Evolutionary conservation across 2,888 invertebrate species (phyloP).

Genomic region (Amaurobius ferox): DNA sequence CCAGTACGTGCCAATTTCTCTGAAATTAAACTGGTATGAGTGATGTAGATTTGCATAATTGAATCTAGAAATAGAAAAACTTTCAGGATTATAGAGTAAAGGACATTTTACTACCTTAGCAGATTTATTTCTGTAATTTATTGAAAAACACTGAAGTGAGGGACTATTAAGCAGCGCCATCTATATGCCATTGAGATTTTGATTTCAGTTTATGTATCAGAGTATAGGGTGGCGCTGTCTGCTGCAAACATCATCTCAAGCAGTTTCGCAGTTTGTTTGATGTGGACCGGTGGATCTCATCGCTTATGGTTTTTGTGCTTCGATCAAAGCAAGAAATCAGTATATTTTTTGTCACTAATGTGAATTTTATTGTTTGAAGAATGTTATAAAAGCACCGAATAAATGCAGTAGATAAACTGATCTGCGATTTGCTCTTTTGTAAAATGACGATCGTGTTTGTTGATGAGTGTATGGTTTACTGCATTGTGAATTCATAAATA

Average conservation of each 20-base stretch:
- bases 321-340: constrained; percentile 1
- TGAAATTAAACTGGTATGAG: no score
- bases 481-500: constrained; percentile 61
- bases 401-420: constrained; percentile 12
- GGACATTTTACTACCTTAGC: no score
- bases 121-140: no score
- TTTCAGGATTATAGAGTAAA: no score
- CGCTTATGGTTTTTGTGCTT: constrained; percentile 23
- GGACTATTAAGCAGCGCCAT: no score
- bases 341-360: background rate
- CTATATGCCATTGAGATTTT: no score
- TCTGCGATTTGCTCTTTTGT: background rate
- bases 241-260: constrained; percentile 21
- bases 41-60: no score
- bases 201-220: no score
- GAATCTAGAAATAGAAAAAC: no score
- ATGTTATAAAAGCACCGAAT: background rate
- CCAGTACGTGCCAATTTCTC: no score
- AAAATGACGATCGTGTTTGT: constrained; percentile 46
- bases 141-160: no score
- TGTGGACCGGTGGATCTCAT: constrained; percentile 55
- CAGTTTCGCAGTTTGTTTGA: constrained; percentile 62
- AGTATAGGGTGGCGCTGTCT: constrained; percentile 49
- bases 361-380: constrained; percentile 9
- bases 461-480: constrained; percentile 40